Evolutionary conservation across 1,140 invertebrate species (phyloP), one percentile per base, ranked within the genome.

Genomic region (Tetragnatha versicolor): DNA sequence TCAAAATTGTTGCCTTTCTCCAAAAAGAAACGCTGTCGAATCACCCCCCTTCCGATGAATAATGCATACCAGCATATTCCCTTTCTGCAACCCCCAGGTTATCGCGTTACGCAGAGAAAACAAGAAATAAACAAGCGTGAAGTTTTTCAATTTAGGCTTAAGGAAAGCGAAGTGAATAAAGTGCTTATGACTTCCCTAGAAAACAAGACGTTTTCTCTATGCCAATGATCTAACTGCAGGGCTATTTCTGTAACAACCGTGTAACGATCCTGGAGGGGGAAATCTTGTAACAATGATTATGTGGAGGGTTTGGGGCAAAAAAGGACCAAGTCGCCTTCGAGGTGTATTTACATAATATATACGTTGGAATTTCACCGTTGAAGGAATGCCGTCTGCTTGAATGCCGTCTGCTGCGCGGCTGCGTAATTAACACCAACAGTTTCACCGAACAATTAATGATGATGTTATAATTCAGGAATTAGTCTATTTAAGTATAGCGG

Each of bases 61-160:
- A 68, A 68, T 68, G 29, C 20, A 68, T 68, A 31, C 12, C 47
- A n/a, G 51, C 42, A 35, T 49, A 68, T 68, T 68, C 45, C 51
- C 65, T 49, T 68, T 68, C 51, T 33, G 65, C 12, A 33, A 31
- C 45, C 65, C 65, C 27, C 35, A 49, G 65, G 45, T 68, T 68
- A 68, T 68, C 27, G 65, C 35, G 51, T 68, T 68, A 51, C 65
- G 10, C 4, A 60, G 20, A 27, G 20, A 25, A 53, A 33, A 60
- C 10, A 45, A 42, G 12, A 65, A 65, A n/a, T 10, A 49, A 27
- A 68, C 39, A 65, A 33, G 35, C 1, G 39, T 42, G 61, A 65
- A 17, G 20, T 65, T 42, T 61, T 65, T 65, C 53, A 58, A 58
- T 65, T 65, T 65, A 17, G 27, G 25, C 35, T 65, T 6, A 14